Evolutionary conservation across 2,113 vertebrate genomes (phyloP), one percentile per base, ranked within the genome.

Genomic region (Burhinus bistriatus): DNA sequence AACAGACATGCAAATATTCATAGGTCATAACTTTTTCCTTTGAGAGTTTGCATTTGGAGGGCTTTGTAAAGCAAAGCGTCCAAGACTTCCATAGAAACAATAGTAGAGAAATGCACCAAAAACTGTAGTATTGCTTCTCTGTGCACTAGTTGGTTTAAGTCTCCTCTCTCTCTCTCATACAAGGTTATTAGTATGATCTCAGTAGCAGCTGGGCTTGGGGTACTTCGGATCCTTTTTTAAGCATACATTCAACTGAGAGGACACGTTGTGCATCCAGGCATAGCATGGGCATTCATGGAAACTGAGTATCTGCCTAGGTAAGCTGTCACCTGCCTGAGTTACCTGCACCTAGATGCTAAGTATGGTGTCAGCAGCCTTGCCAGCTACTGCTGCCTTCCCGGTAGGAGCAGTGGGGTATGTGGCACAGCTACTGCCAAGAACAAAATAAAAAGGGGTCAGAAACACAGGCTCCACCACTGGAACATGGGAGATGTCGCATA

Each of bases 361-460:
- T 13, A 36, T 57, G 59, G 66, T 0, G 0, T 18, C 58, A 54
- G 19, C 21, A 42, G 57, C 47, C 52, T 77, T 5, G 5, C 6
- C 79, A 83, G 66, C 29, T 32, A 34, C 22, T 54, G 57, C 66
- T 64, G 47, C 47, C 29, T 68, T 75, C 57, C 29, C n/a, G 55
- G 19, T 3, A 52, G 59, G 8, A 66, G 40, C 40, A 51, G 19
- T 17, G 25, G 44, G 0, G 1, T 17, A 9, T 22, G 26, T 5
- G 29, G n/a, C 52, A 65, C 9, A 8, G 61, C 62, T 64, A 15
- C 51, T 38, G 30, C 19, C 38, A 59, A 52, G 11, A 82, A 54
- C 65, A 68, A 12, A 38, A 27, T 36, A 80, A 34, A 47, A 34
- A 40, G 5, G 3, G 13, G 36, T 45, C 38, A 7, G 65, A 93